These are phyloP conservation scores for Drosophila ohnishii DNA, from an alignment of 1,140 invertebrate genomes.

Conservation along the genomic window DNA sequence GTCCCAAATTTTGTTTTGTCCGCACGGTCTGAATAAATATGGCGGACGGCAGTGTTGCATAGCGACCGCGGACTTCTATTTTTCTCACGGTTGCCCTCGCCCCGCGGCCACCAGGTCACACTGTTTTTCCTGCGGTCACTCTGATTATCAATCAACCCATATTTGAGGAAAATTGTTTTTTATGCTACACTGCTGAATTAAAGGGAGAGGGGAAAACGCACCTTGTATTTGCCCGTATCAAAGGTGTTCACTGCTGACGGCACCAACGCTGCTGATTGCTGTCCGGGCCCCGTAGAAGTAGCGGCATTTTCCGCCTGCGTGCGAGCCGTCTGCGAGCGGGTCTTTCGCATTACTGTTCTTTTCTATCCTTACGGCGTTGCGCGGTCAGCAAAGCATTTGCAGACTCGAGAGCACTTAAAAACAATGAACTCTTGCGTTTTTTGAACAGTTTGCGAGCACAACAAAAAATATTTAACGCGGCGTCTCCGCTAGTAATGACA, in stretches of 20 bases:
- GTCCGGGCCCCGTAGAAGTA: constrained; percentile 49
- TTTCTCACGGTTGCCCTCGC: not conserved
- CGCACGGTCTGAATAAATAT: constrained; percentile 72
- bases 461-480: constrained; percentile 39
- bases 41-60: constrained; percentile 70
- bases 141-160: constrained; percentile 56
- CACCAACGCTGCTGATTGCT: constrained; percentile 50
- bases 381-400: constrained; percentile 47
- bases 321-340: constrained; percentile 77
- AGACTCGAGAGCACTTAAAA: constrained; percentile 32
- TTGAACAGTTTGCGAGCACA: constrained; percentile 28
- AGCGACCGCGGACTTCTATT: not conserved
- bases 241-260: constrained; percentile 55
- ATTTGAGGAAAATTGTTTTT: constrained; percentile 35
- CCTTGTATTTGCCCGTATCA: constrained; percentile 68
- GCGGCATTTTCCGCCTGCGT: constrained; percentile 81
- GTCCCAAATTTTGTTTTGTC: constrained; percentile 72
- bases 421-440: constrained; percentile 23
- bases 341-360: constrained; percentile 79
- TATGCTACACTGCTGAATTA: constrained; percentile 34
- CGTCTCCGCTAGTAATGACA: constrained; percentile 19
- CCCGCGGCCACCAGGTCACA: constrained; percentile 12
- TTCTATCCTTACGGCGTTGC: constrained; percentile 27
- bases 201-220: constrained; percentile 21
- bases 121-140: constrained; percentile 51